Evolutionary conservation across 37 sponge, comb jelly and placozoan species (phyloP), one percentile per base, ranked within the genome.

Genomic region (Mnemiopsis leidyi): DNA sequence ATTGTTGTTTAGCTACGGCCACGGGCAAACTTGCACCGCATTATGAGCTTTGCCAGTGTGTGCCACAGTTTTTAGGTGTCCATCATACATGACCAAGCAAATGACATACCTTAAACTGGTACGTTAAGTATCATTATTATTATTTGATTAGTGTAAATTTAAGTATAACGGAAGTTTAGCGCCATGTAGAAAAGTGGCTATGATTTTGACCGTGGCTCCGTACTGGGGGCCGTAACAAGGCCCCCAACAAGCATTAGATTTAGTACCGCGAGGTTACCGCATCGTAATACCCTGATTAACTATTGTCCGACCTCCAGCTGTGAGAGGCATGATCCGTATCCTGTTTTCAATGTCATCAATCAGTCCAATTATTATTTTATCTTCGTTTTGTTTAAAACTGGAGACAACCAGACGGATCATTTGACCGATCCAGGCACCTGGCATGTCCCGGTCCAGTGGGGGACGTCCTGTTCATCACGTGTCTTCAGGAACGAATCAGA

Each of bases 171-270:
- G n/a, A n/a, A n/a, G n/a, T n/a, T n/a, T n/a, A n/a, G n/a, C n/a
- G n/a, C n/a, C n/a, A n/a, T n/a, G n/a, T n/a, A n/a, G n/a, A n/a
- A n/a, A n/a, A n/a, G n/a, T n/a, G 61, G 61, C 61, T 48, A 48
- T n/a, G n/a, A n/a, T 48, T 13, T 48, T 48, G 61, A 18, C 13
- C 5, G 61, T 5, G 61, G 61, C 61, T 48, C 61, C 61, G 13
- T 5, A 18, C 61, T 18, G 61, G 61, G 61, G 61, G 9, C 61
- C 61, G 61, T 48, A 25, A 69, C 73, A 69, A 21, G 73, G 73
- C 73, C 73, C 73, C 73, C 29, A 69, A 69, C 73, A 69, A 69
- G 73, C 73, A 69, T 69, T 69, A 69, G 73, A 69, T 69, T 69
- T 69, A 69, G 73, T 69, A 69, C 73, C 73, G 73, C 2, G 3